phyloP scores from a whole-genome alignment of 1,140 invertebrate genomes.

The Papilio polyxenes region DNA sequence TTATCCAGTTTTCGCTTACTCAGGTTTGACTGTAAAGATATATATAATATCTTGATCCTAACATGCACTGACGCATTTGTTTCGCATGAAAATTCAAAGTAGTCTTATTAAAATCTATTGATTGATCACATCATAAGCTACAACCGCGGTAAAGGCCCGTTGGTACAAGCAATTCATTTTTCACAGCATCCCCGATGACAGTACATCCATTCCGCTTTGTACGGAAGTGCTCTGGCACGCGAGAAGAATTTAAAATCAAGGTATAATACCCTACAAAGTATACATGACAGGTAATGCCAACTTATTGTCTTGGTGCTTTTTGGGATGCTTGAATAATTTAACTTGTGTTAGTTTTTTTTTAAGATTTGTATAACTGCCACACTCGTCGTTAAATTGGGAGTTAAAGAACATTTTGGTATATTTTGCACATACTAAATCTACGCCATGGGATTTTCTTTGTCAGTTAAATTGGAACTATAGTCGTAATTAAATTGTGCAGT shows the following conservation, averaged over 20 bases:
- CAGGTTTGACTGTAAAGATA: too few relatives aligned
- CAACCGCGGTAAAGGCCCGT: background rate
- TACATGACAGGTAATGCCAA: background rate
- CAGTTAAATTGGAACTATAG: too few relatives aligned
- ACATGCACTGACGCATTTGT: too few relatives aligned
- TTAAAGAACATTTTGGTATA: too few relatives aligned
- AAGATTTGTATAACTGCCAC: background rate
- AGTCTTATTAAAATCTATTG: background rate
- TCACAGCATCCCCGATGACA: slow-evolving; percentile 48
- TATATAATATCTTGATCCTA: too few relatives aligned
- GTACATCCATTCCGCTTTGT: slow-evolving; percentile 51
- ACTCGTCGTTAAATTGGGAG: too few relatives aligned
- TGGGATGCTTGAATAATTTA: background rate
- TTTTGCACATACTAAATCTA: too few relatives aligned
- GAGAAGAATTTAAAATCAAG: slow-evolving; percentile 48
- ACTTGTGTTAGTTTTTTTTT: background rate
- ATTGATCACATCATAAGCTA: background rate
- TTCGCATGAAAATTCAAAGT: background rate
- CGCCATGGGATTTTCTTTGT: too few relatives aligned
- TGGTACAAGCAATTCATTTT: slow-evolving; percentile 42
- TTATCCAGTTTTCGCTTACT: too few relatives aligned
- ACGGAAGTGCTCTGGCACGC: slow-evolving; percentile 47
- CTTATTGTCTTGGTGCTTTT: background rate
- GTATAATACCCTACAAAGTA: slow-evolving; percentile 39
- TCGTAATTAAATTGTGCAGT: too few relatives aligned